A percentile compares a stretch with the other conserved stretches of the same genome.
These are phyloP conservation scores for Anguilla japonica DNA, from an alignment of 2,113 vertebrate genomes.

Conservation along the genomic window DNA sequence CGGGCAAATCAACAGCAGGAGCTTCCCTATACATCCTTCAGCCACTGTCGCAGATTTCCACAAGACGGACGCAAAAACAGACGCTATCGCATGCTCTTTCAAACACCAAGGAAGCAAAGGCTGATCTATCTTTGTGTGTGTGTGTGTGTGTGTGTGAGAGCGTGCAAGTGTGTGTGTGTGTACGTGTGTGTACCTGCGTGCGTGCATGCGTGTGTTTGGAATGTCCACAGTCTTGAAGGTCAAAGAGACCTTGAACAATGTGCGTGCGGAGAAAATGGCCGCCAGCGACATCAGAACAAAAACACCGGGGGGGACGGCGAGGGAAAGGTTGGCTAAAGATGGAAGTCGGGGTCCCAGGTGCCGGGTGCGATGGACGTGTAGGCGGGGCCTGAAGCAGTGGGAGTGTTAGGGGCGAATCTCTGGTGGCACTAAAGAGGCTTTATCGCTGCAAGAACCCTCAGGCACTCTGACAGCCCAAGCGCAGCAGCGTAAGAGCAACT, in stretches of 20 bases:
- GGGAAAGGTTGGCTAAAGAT: background rate
- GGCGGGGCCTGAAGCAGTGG: background rate
- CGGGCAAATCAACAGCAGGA: background rate
- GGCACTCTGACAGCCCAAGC: background rate
- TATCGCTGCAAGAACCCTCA: background rate
- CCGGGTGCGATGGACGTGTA: background rate
- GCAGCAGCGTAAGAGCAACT: background rate
- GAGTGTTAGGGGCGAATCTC: background rate
- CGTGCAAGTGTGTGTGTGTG: too few species aligned
- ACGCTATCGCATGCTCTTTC: background rate
- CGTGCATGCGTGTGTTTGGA: too few species aligned
- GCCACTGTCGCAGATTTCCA: background rate
- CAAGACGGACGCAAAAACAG: background rate
- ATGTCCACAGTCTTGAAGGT: too few species aligned
- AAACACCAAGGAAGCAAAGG: background rate
- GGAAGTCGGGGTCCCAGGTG: background rate
- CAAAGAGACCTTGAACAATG: too few species aligned
- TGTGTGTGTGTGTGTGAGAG: too few species aligned
- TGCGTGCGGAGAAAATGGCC: too few species aligned
- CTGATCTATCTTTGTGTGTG: too few species aligned
- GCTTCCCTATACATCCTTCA: background rate
- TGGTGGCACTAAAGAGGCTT: background rate
- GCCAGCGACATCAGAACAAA: too few species aligned
- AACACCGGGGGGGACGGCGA: background rate
- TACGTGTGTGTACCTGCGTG: too few species aligned